phyloP scores from a whole-genome alignment of 1,140 invertebrate species.

The Thalassaphorura encarpata region DNA sequence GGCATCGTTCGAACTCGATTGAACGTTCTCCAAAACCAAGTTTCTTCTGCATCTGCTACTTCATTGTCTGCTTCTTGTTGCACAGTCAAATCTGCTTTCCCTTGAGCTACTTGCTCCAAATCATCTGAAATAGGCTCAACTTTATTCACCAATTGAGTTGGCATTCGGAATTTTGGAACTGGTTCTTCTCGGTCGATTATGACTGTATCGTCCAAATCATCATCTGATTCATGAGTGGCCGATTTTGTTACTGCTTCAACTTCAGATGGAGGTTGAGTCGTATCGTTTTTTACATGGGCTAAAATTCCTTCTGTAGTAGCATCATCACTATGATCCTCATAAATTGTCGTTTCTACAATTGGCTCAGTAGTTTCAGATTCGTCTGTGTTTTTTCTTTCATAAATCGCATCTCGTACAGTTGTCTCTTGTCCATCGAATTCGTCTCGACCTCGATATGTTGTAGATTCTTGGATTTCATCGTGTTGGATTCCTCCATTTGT shows the following conservation, averaged over 20 bases:
- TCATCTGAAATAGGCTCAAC: constrained; percentile 14
- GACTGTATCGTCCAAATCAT: no score
- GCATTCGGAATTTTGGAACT: no score
- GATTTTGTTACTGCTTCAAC: no score
- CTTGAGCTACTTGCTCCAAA: constrained; percentile 1
- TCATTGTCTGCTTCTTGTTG: constrained; percentile 13
- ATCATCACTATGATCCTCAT: background rate
- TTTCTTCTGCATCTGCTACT: constrained; percentile 18
- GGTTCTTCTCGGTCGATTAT: no score
- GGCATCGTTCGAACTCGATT: constrained; percentile 14
- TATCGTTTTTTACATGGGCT: background rate
- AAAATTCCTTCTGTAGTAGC: background rate
- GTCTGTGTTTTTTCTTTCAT: constrained; percentile 38
- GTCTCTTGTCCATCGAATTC: background rate
- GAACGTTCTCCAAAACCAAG: constrained; percentile 24
- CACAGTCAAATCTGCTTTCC: background rate
- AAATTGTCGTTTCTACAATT: background rate
- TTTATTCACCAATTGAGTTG: constrained; percentile 1
- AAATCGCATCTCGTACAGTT: no score
- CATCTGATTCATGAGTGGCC: no score
- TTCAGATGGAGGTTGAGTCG: no score
- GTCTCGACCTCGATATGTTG: no score
- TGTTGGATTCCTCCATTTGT: no score
- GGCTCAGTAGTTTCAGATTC: constrained; percentile 38
- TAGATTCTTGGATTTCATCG: no score